These are phyloP conservation scores for Brassicogethes aeneus DNA, from an alignment of 2,888 invertebrate genomes.

Conservation along the genomic window DNA sequence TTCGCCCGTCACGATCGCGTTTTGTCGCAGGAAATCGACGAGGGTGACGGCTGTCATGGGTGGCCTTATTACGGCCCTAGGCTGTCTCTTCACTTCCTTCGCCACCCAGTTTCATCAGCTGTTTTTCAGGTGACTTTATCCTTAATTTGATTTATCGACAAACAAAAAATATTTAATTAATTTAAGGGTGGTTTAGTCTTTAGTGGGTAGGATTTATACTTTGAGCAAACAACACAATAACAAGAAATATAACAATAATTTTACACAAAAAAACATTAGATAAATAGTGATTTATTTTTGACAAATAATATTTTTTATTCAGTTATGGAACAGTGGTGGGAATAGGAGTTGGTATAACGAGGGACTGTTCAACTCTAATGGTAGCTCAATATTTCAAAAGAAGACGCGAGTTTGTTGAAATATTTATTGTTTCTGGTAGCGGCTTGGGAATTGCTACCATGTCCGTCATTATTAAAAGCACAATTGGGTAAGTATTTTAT, in stretches of 20 bases:
- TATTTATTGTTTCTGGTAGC: conserved; percentile 78
- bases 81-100: conserved; percentile 83
- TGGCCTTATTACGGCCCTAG: conserved; percentile 75
- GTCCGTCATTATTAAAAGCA: conserved; percentile 71
- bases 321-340: conserved; percentile 71
- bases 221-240: conserved; percentile 3
- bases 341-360: conserved; percentile 75
- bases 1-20: conserved; percentile 75
- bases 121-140: conserved; percentile 63
- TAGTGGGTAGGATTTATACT: no score
- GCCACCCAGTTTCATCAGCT: conserved; percentile 84
- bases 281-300: no score
- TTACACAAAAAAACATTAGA: no score
- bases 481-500: conserved; percentile 54
- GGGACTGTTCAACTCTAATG: conserved; percentile 82
- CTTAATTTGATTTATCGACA: not conserved
- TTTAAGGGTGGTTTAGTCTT: no score
- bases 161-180: conserved; percentile 1
- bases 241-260: no score
- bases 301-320: no score
- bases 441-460: conserved; percentile 77
- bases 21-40: conserved; percentile 80
- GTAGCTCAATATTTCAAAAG: conserved; percentile 86
- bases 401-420: conserved; percentile 76
- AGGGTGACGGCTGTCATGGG: conserved; percentile 81